phyloP scores from a whole-genome alignment of 35 echinoderm and acorn worm species.

The Apostichopus californicus region DNA sequence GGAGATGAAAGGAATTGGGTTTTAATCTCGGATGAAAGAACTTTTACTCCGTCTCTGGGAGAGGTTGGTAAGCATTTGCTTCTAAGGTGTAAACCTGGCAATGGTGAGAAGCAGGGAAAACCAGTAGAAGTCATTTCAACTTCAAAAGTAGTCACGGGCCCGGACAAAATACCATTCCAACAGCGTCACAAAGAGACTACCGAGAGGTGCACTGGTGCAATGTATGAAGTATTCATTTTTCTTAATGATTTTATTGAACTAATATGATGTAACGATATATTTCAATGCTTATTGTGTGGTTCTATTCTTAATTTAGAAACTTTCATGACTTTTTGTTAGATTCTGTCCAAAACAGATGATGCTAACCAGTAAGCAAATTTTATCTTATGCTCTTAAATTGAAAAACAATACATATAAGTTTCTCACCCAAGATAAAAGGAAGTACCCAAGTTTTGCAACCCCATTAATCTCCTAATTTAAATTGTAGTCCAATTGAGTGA shows the following conservation, averaged over 20 bases:
- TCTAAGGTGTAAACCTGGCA: conserved; percentile 57
- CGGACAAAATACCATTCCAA: conserved; percentile 72
- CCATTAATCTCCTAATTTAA: too few species aligned
- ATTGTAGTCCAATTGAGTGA: too few species aligned
- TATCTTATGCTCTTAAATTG: too few species aligned
- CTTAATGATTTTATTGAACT: neutral
- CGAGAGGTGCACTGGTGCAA: conserved; percentile 37
- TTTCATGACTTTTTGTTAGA: too few species aligned
- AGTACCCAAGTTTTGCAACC: too few species aligned
- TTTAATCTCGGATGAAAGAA: conserved; percentile 53
- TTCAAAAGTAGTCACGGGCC: conserved; percentile 45
- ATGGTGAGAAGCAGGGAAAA: conserved; percentile 60
- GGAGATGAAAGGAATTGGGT: conserved; percentile 42
- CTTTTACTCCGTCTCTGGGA: conserved; percentile 56
- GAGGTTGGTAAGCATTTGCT: conserved; percentile 63
- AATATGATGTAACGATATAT: too few species aligned
- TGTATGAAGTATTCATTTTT: neutral
- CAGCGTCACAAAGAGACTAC: conserved; percentile 67
- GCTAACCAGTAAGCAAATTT: too few species aligned
- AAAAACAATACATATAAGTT: too few species aligned
- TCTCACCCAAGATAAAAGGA: too few species aligned
- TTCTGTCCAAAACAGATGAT: too few species aligned
- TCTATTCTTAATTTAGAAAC: too few species aligned
- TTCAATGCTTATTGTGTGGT: too few species aligned
- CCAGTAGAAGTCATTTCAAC: conserved; percentile 41